Evolutionary conservation across 2,113 vertebrate species (phyloP).

Genomic region (Oophaga pumilio): DNA sequence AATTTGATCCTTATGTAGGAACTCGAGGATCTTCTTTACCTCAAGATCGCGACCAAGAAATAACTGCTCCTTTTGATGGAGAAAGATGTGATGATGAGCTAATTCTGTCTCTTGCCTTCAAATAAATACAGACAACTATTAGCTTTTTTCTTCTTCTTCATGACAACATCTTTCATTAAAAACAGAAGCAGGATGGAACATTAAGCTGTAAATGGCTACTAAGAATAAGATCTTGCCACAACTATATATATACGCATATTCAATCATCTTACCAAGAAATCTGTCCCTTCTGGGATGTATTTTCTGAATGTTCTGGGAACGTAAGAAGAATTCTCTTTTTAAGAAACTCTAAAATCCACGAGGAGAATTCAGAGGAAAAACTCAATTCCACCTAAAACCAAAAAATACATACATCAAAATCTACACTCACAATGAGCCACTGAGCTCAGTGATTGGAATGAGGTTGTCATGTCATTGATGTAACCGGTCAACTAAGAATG

Average conservation of each 20-base stretch:
- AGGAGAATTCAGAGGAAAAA: slow-evolving; percentile 21
- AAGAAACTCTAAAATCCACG: slow-evolving; percentile 41
- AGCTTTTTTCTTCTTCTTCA: too few species aligned
- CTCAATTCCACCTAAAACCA: slow-evolving; percentile 33
- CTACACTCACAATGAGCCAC: too few species aligned
- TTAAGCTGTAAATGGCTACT: too few species aligned
- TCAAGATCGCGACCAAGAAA: slow-evolving; percentile 47
- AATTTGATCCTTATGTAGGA: slow-evolving; percentile 5
- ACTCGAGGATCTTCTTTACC: slow-evolving; percentile 36
- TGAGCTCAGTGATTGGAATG: too few species aligned
- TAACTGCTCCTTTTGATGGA: slow-evolving; percentile 30
- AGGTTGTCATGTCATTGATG: too few species aligned
- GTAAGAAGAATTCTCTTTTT: slow-evolving; percentile 33
- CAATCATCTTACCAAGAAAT: slow-evolving; percentile 35
- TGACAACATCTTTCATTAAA: too few species aligned
- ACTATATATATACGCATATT: not conserved
- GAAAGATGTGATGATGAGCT: slow-evolving; percentile 40
- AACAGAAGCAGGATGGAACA: too few species aligned
- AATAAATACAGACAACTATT: not conserved
- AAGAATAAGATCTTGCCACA: too few species aligned
- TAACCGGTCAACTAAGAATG: too few species aligned
- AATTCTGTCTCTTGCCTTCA: slow-evolving; percentile 36
- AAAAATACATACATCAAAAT: not conserved
- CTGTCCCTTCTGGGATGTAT: not conserved
- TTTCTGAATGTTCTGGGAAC: slow-evolving; percentile 1